These are phyloP conservation scores for Cuniculus paca DNA, from an alignment of 2,797 vertebrate genomes.

Conservation along the genomic window DNA sequence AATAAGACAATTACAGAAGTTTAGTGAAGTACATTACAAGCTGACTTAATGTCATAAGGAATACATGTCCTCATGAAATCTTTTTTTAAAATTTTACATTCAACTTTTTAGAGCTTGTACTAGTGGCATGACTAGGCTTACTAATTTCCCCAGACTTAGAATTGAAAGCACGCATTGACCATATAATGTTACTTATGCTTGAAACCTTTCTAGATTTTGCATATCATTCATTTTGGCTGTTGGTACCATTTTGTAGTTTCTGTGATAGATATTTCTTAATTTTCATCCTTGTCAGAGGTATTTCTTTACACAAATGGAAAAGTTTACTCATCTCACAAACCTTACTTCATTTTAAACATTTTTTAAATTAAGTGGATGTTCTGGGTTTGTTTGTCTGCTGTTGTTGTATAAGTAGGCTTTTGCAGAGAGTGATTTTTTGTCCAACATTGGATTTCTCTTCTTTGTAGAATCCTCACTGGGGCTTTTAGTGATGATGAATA, in stretches of 20 bases:
- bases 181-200: not conserved
- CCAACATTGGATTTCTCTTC: not conserved
- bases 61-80: not conserved
- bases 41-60: not conserved
- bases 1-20: not conserved
- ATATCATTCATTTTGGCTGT: not conserved
- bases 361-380: not conserved
- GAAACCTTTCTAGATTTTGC: not conserved
- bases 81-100: not conserved
- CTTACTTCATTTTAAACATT: constrained; percentile 24
- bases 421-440: not conserved
- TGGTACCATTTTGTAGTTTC: not conserved
- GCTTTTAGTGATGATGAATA: not conserved
- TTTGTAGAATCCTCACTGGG: not conserved
- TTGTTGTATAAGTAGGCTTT: not conserved
- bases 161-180: not conserved
- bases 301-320: constrained; percentile 10
- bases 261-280: not conserved
- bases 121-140: not conserved
- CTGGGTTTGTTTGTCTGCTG: not conserved
- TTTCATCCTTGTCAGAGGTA: not conserved
- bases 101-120: not conserved
- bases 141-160: not conserved
- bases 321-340: not conserved
- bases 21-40: not conserved